phyloP scores from a whole-genome alignment of 92 coral and sea anemone species.

The Plumapathes pennacea region DNA sequence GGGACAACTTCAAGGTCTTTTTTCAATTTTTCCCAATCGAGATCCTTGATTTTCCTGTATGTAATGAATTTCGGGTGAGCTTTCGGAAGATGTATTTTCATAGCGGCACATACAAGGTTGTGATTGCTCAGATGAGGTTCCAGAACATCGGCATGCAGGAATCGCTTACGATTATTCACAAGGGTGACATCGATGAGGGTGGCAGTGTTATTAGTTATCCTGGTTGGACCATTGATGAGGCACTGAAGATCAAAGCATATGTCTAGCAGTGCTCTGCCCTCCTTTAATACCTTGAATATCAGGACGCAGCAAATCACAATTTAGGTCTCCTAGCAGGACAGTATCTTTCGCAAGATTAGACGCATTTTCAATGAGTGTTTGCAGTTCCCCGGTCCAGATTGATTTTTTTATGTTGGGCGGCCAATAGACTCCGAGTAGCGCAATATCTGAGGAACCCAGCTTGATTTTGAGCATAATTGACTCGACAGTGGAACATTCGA shows the following conservation, averaged over 20 bases:
- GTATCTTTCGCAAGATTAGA: background rate
- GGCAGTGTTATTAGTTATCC: constrained; percentile 2
- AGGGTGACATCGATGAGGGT: constrained; percentile 12
- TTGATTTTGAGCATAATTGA: constrained; percentile 5
- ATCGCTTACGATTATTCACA: constrained; percentile 1
- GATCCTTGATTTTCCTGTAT: background rate
- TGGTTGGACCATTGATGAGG: constrained; percentile 2
- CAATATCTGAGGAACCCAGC: constrained; percentile 5
- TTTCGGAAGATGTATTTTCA: constrained; percentile 1
- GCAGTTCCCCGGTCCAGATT: constrained; percentile 5
- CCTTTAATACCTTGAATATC: constrained; percentile 3
- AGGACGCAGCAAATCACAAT: constrained; percentile 14
- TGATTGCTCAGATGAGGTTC: constrained; percentile 6
- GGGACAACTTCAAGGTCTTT: constrained; percentile 25
- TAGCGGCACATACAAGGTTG: constrained; percentile 2
- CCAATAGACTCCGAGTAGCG: constrained; percentile 5
- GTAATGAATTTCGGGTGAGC: constrained; percentile 5
- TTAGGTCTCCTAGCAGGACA: constrained; percentile 3
- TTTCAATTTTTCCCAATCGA: constrained; percentile 12
- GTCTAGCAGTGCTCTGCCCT: constrained; percentile 13
- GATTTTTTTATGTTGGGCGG: constrained; percentile 9
- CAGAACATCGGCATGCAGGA: constrained; percentile 4
- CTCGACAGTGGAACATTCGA: constrained; percentile 1
- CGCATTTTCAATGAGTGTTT: background rate
- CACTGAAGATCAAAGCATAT: constrained; percentile 8